Evolutionary conservation across 2,113 vertebrate genomes (phyloP).

Genomic region (Garra rufa): DNA sequence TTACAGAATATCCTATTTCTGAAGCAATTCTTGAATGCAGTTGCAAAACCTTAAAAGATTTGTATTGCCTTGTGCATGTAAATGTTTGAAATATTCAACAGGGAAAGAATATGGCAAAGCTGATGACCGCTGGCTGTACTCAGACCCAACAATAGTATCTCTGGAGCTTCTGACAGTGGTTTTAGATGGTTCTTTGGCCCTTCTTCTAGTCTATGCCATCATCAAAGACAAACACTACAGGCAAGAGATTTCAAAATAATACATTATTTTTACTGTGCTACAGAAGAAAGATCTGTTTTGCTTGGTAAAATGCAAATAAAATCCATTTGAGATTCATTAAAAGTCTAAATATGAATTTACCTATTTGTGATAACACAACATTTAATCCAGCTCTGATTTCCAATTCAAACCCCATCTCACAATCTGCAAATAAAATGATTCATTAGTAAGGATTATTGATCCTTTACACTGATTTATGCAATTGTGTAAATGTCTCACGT

Average conservation of each 20-base stretch:
- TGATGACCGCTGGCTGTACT: slow-evolving; percentile 78
- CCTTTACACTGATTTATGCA: neutral
- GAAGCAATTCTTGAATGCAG: neutral
- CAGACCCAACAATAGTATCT: slow-evolving; percentile 77
- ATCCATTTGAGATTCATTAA: neutral
- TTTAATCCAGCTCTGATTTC: too few species aligned
- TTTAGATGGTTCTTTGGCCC: slow-evolving; percentile 69
- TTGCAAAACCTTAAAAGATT: neutral
- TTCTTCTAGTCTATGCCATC: slow-evolving; percentile 75
- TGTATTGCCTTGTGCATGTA: neutral
- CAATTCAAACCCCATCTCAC: neutral
- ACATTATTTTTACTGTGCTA: too few species aligned
- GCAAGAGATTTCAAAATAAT: slow-evolving; percentile 58
- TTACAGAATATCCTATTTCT: neutral
- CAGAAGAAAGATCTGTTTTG: too few species aligned
- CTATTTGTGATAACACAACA: too few species aligned
- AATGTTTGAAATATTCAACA: slow-evolving; percentile 51
- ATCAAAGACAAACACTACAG: slow-evolving; percentile 73
- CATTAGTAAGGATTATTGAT: neutral
- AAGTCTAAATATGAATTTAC: too few species aligned
- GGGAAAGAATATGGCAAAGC: slow-evolving; percentile 87
- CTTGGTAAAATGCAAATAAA: neutral
- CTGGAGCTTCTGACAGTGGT: slow-evolving; percentile 76
- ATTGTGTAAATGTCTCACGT: neutral
- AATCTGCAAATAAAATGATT: neutral